These are phyloP conservation scores for Callionymus lyra DNA, from an alignment of 2,113 vertebrate species.

Conservation along the genomic window DNA sequence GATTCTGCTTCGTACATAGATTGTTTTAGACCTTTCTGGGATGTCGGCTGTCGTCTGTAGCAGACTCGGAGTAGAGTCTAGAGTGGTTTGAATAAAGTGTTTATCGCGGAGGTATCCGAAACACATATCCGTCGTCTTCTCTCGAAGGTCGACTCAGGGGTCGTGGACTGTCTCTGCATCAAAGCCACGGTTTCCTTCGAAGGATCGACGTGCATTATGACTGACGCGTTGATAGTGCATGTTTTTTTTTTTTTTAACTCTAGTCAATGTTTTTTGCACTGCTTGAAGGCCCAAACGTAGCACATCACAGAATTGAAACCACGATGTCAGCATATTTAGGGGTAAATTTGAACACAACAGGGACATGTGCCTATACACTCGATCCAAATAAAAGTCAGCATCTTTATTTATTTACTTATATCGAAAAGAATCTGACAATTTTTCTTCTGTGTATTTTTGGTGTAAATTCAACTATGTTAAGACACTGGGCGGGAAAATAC, in stretches of 20 bases:
- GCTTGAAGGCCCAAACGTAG: slow-evolving; percentile 58
- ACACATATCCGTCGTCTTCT: slow-evolving; percentile 66
- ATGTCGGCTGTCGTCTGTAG: no score
- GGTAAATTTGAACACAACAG: slow-evolving; percentile 34
- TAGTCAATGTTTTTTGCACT: slow-evolving; percentile 59
- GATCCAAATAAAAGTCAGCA: slow-evolving; percentile 42
- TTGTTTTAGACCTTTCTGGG: no score
- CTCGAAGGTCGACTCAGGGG: slow-evolving; percentile 95
- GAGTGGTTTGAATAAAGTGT: slow-evolving; percentile 10
- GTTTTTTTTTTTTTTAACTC: slow-evolving; percentile 33
- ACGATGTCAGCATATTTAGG: slow-evolving; percentile 44
- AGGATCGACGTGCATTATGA: slow-evolving; percentile 74
- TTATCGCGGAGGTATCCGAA: slow-evolving; percentile 34
- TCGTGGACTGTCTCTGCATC: slow-evolving; percentile 77
- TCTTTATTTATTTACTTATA: slow-evolving; percentile 29
- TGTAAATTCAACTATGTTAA: slow-evolving; percentile 30
- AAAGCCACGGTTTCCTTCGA: slow-evolving; percentile 74
- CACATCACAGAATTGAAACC: slow-evolving; percentile 40
- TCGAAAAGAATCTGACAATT: slow-evolving; percentile 26
- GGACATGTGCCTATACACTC: slow-evolving; percentile 56
- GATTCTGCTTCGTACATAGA: no score
- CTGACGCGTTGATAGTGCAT: slow-evolving; percentile 68
- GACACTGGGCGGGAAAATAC: slow-evolving; percentile 1
- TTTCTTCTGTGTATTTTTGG: slow-evolving; percentile 36
- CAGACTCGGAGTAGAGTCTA: no score